A percentile compares a stretch with the other conserved stretches of the same genome.
Conservation (phyloP, 1,140 invertebrate genomes). For the Calosoma granatense region DNA sequence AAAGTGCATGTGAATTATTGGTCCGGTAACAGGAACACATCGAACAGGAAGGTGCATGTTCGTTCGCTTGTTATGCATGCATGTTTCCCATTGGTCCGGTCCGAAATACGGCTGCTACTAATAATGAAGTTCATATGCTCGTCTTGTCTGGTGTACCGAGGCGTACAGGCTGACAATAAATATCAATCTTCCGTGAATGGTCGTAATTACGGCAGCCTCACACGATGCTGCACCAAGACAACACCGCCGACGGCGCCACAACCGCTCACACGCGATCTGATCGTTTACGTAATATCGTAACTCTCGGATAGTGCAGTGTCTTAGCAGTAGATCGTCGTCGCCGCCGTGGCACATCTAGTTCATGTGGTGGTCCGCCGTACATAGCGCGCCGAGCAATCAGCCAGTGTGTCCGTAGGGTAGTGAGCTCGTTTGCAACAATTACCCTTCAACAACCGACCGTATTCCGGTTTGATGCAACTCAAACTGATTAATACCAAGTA, state of each 20-base stretch:
- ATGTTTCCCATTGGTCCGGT: too few relatives aligned
- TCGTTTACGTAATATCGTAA: constrained; percentile 3
- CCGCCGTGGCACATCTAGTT: too few relatives aligned
- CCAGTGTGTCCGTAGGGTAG: neutral
- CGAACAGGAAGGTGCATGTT: neutral
- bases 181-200: constrained; percentile 8
- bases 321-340: too few relatives aligned
- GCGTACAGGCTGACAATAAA: constrained; percentile 1
- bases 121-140: constrained; percentile 3
- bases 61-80: neutral
- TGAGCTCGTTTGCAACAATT: neutral
- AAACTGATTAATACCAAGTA: too few relatives aligned
- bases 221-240: neutral
- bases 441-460: neutral
- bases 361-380: neutral
- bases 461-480: neutral
- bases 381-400: neutral
- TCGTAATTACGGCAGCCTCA: neutral
- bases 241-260: neutral
- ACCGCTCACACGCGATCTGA: neutral
- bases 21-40: neutral
- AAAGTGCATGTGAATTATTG: neutral
- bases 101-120: neutral
- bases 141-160: too few relatives aligned
- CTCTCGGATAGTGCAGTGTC: neutral